Evolutionary conservation across 2,113 vertebrate species (phyloP), one percentile per base, ranked within the genome.

Genomic region (Carollia perspicillata): DNA sequence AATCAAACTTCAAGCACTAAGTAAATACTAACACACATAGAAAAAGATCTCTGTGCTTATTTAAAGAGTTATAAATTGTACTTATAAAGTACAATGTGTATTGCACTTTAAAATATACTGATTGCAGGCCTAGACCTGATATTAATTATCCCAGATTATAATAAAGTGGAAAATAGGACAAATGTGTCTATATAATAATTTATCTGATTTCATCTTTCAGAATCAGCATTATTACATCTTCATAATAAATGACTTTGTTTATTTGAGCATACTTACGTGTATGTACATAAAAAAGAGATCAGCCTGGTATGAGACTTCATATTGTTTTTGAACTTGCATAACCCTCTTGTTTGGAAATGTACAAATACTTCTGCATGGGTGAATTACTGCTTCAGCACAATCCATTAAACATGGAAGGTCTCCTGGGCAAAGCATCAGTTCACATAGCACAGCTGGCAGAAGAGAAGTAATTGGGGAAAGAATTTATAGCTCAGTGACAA

Each of bases 401-500:
- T 42, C 35, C 33, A 6, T 30, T 86, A 71, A 79, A 60, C 63
- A 12, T 3, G 18, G 72, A 86, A 33, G 11, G 35, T 92, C 80
- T 94, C 69, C 68, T 40, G 84, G 20, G 69, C 40, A 83, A 78
- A 85, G 63, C 42, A n/a, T 69, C 1, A 5, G 78, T 79, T 89
- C 78, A 75, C 85, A 33, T 0, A 40, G 77, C 88, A 68, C 85
- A 94, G 93, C 93, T 96, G 89, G 85, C 89, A 95, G 44, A 77
- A 90, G 18, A 78, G 81, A 95, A 97, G 35, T 90, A 97, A 97
- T 69, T 93, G 84, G 77, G 63, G 71, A 83, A 86, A 94, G 65
- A 93, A 96, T 90, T 89, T 86, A 89, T 74, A 89, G 37, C 77
- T 94, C 90, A 47, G 65, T 71, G 94, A 90, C 93, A 96, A 94